Evolutionary conservation across 2,797 vertebrate species (phyloP).

Genomic region (Falco columbarius): DNA sequence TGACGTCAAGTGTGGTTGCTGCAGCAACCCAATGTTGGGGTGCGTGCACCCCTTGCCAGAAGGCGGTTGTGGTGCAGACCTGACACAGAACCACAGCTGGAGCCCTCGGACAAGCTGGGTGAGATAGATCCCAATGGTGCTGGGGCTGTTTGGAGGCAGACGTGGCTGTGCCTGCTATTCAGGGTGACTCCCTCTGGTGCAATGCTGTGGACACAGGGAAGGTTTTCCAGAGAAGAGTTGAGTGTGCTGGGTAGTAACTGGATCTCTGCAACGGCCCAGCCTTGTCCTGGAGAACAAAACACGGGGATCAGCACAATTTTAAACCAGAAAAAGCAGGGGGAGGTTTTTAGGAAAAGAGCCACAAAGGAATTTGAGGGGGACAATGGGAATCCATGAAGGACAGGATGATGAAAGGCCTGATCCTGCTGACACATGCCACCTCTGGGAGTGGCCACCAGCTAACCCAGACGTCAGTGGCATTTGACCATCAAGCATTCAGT

Average conservation of each 20-base stretch:
- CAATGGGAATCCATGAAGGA: background rate
- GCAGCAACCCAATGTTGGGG: background rate
- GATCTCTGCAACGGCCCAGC: background rate
- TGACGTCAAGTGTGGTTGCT: constrained; percentile 21
- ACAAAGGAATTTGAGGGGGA: background rate
- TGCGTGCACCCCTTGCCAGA: background rate
- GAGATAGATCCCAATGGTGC: background rate
- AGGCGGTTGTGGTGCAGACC: background rate
- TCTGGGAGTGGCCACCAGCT: background rate
- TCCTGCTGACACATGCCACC: background rate
- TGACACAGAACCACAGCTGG: background rate
- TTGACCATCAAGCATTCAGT: background rate
- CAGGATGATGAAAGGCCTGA: background rate
- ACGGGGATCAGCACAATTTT: background rate
- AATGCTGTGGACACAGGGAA: background rate
- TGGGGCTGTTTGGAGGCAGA: background rate
- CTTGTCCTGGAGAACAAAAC: background rate
- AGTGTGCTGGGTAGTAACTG: background rate
- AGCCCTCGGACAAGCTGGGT: fast-evolving
- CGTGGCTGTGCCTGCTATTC: fast-evolving
- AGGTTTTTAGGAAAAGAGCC: background rate
- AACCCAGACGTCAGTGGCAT: background rate
- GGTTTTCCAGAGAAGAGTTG: background rate
- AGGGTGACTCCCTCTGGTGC: fast-evolving
- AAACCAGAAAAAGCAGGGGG: background rate